Evolutionary conservation across 53 echinoderm and acorn worm genomes (phyloP).

Genomic region (Arbacia lixula): DNA sequence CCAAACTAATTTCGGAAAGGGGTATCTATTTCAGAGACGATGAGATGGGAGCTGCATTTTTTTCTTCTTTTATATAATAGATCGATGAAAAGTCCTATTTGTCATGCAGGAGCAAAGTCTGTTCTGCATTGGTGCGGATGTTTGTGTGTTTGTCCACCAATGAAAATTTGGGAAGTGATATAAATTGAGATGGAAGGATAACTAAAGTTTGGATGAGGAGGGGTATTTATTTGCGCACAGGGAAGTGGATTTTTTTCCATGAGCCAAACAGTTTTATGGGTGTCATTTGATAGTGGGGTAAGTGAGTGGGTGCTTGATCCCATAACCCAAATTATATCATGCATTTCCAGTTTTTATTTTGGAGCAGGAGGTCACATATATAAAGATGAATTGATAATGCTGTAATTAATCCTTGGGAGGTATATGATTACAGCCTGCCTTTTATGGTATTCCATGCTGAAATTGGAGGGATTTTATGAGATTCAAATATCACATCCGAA

Average conservation of each 20-base stretch:
- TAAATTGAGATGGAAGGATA: constrained; percentile 16
- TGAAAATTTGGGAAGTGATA: constrained; percentile 13
- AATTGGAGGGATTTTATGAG: no score
- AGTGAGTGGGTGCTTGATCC: constrained; percentile 9
- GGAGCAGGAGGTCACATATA: no score
- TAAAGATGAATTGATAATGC: no score
- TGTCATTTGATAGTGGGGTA: constrained; percentile 12
- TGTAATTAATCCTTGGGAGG: no score
- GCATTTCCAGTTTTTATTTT: no score
- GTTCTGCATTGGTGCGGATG: constrained; percentile 19
- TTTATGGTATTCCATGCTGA: no score
- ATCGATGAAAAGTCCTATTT: constrained; percentile 20
- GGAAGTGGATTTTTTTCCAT: no score
- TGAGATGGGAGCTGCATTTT: constrained; percentile 4
- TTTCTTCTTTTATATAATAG: constrained; percentile 6
- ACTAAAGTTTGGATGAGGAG: background rate
- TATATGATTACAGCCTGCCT: no score
- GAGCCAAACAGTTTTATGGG: background rate
- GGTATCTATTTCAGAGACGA: constrained; percentile 38
- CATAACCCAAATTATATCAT: no score
- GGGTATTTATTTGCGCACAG: no score
- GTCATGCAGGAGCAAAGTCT: constrained; percentile 12
- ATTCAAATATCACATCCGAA: no score
- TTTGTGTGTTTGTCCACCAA: constrained; percentile 28
- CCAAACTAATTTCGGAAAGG: constrained; percentile 25